Evolutionary conservation across 2,888 invertebrate species (phyloP).

Genomic region (Orchesella flavescens): DNA sequence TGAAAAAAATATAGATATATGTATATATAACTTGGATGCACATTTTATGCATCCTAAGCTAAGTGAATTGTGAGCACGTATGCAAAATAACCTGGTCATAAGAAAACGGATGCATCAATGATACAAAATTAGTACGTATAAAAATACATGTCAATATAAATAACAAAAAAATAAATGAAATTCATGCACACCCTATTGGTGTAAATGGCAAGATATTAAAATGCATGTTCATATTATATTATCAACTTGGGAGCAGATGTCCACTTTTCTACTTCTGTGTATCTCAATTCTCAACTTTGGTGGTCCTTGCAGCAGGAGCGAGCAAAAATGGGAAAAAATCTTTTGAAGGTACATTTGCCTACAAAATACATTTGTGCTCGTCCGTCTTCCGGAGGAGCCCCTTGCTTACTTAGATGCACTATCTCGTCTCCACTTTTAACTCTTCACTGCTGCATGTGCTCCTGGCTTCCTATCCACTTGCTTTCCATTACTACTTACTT

Average conservation of each 20-base stretch:
- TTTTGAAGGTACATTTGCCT: background rate
- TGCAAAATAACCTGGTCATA: background rate
- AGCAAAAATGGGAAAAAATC: background rate
- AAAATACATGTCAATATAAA: background rate
- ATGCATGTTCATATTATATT: background rate
- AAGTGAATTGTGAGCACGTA: no score
- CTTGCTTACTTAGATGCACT: background rate
- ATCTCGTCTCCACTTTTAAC: background rate
- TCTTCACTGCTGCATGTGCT: background rate
- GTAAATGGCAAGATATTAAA: background rate
- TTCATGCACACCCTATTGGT: slow-evolving; percentile 1
- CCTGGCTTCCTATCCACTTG: no score
- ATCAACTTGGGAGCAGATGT: slow-evolving; percentile 46
- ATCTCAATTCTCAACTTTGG: slow-evolving; percentile 59
- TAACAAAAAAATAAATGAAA: background rate
- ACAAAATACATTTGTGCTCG: background rate
- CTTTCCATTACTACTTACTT: background rate
- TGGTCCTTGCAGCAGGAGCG: slow-evolving; percentile 53
- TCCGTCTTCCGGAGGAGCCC: background rate
- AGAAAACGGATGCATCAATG: background rate
- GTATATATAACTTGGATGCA: background rate
- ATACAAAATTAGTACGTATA: background rate
- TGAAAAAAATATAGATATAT: slow-evolving; percentile 7
- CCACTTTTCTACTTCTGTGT: slow-evolving; percentile 20
- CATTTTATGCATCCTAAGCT: no score